These are phyloP conservation scores for Catharus minimus DNA, from an alignment of 2,113 vertebrate genomes.

Conservation along the genomic window DNA sequence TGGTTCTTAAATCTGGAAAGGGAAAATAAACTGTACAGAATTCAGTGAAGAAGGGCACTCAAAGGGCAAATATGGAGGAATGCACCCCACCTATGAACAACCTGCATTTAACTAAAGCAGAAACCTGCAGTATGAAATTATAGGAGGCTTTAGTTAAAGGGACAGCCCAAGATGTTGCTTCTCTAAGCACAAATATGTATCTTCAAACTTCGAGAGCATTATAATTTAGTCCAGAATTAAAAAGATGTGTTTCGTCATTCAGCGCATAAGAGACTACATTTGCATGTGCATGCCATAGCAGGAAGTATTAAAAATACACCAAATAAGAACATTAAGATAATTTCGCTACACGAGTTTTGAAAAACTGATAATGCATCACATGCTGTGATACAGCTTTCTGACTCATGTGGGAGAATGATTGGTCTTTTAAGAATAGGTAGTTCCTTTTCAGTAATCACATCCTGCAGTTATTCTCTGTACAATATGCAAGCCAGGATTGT, in stretches of 20 bases:
- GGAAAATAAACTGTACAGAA: neutral
- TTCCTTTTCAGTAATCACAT: constrained; percentile 23
- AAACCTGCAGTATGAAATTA: neutral
- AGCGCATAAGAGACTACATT: neutral
- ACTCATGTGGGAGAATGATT: neutral
- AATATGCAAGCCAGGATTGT: constrained; percentile 16
- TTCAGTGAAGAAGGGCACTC: neutral
- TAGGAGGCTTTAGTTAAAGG: neutral
- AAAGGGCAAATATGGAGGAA: neutral
- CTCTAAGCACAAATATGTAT: neutral
- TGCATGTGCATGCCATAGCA: neutral
- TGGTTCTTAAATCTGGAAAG: neutral
- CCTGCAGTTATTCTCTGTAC: neutral
- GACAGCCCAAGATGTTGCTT: neutral
- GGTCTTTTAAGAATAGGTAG: neutral
- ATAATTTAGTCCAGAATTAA: neutral
- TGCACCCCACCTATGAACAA: neutral
- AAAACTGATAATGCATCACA: constrained; percentile 11
- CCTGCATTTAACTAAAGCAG: neutral
- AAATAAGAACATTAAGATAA: constrained; percentile 15
- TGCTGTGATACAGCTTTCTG: neutral
- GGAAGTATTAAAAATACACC: neutral
- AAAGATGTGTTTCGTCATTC: neutral
- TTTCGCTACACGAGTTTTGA: neutral
- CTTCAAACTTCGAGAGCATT: neutral